Percentiles rank a stretch among this genome's conserved stretches.
phyloP scores from a whole-genome alignment of 2,113 vertebrate species.

The Arothron firmamentum region DNA sequence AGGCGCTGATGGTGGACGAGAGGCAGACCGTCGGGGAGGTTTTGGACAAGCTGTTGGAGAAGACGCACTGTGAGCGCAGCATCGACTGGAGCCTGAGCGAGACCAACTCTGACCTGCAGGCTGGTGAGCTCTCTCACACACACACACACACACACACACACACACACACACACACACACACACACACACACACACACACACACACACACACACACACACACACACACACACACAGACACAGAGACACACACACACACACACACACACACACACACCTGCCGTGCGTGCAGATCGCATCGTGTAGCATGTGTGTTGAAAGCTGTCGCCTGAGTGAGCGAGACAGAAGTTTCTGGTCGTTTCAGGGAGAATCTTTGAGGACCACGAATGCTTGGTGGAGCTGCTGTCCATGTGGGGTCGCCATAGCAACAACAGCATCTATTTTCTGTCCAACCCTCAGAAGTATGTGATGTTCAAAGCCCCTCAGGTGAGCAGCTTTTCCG shows the following conservation, averaged over 20 bases:
- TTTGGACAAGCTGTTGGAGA: constrained; percentile 92
- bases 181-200: too few relatives aligned
- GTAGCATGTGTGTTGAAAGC: too few relatives aligned
- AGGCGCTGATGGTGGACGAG: constrained; percentile 96
- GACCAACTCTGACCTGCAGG: constrained; percentile 86
- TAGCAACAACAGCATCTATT: constrained; percentile 85
- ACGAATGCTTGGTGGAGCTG: constrained; percentile 86
- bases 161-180: too few relatives aligned
- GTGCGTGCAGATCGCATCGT: too few relatives aligned
- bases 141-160: too few relatives aligned
- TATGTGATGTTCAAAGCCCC: constrained; percentile 92
- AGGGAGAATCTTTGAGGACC: constrained; percentile 94
- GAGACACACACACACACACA: too few relatives aligned
- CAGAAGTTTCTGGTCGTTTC: constrained; percentile 33
- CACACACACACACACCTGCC: too few relatives aligned
- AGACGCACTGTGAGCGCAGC: constrained; percentile 89
- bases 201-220: too few relatives aligned
- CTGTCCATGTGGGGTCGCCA: constrained; percentile 86
- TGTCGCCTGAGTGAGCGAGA: too few relatives aligned
- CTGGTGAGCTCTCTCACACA: constrained; percentile 74
- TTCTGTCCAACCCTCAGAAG: constrained; percentile 83
- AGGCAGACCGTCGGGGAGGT: constrained; percentile 88
- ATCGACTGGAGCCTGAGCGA: constrained; percentile 93
- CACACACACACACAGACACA: too few relatives aligned
- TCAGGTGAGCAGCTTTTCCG: constrained; percentile 70